Evolutionary conservation across 30 jellyfish, hydroid and myxozoan species (phyloP).

Genomic region (Sanderia malayensis): DNA sequence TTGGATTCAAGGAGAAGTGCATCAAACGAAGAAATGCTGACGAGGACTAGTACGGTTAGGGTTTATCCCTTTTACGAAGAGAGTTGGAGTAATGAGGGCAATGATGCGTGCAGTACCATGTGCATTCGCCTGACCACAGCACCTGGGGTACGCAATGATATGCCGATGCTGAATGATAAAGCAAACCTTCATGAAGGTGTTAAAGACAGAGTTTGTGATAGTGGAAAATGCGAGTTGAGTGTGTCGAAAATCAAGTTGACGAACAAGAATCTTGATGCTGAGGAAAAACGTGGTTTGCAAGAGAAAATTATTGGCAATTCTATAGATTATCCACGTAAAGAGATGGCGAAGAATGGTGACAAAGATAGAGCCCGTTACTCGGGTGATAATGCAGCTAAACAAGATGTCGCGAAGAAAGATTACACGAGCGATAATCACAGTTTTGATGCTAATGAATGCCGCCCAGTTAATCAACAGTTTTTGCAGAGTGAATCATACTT

Average conservation of each 20-base stretch:
- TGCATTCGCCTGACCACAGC: background rate
- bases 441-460: background rate
- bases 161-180: background rate
- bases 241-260: background rate
- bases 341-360: no score
- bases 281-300: background rate
- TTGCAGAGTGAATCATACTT: background rate
- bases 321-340: no score
- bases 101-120: background rate
- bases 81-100: conserved; percentile 18
- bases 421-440: background rate
- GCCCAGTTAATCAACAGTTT: background rate
- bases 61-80: conserved; percentile 54
- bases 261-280: background rate
- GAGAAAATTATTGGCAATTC: background rate
- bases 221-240: background rate
- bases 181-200: no score
- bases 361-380: background rate
- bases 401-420: background rate
- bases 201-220: background rate
- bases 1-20: conserved; percentile 14
- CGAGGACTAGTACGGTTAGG: conserved; percentile 24
- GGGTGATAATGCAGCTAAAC: background rate
- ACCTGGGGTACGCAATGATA: background rate
- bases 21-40: conserved; percentile 25